These are phyloP conservation scores for Blastobasis lacticolella DNA, from an alignment of 2,888 invertebrate genomes.

Conservation along the genomic window DNA sequence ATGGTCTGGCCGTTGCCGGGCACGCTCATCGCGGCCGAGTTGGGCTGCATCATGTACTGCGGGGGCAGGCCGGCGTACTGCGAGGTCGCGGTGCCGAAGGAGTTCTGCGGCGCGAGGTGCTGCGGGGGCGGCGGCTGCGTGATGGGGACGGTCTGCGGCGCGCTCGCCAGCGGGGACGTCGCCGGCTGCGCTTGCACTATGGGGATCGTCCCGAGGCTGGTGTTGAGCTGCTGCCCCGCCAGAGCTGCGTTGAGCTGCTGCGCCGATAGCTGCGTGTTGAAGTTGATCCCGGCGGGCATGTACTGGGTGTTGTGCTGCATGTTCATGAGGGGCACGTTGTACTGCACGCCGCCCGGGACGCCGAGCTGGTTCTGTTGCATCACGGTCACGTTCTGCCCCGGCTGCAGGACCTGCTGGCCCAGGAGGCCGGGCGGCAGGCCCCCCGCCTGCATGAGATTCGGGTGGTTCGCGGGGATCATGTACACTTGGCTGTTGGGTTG, in stretches of 20 bases:
- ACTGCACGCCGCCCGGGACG: conserved; percentile 58
- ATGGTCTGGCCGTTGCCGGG: conserved; percentile 43
- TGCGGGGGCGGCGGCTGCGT: conserved; percentile 47
- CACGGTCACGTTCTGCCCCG: conserved; percentile 61
- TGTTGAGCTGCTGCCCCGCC: conserved; percentile 53
- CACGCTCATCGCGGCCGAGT: conserved; percentile 39
- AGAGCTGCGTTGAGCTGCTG: conserved; percentile 63
- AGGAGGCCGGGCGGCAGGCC: conserved; percentile 46
- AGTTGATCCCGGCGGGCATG: conserved; percentile 54
- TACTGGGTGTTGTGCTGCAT: conserved; percentile 57
- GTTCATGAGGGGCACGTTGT: conserved; percentile 62
- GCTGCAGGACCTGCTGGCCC: conserved; percentile 53
- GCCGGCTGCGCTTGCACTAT: conserved; percentile 56
- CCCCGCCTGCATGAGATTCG: conserved; percentile 45
- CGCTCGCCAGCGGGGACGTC: conserved; percentile 42
- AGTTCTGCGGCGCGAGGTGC: conserved; percentile 50
- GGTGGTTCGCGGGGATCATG: conserved; percentile 63
- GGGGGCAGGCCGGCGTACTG: conserved; percentile 52
- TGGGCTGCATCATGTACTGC: conserved; percentile 59
- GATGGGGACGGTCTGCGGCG: conserved; percentile 36
- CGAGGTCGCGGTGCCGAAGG: conserved; percentile 51
- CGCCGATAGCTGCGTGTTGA: conserved; percentile 59
- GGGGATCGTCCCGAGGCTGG: conserved; percentile 52
- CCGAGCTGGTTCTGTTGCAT: conserved; percentile 64
- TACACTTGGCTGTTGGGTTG: conserved; percentile 64